Base-by-base conservation (phyloP, 2,888 invertebrate species). In the Lysandra coridon region DNA sequence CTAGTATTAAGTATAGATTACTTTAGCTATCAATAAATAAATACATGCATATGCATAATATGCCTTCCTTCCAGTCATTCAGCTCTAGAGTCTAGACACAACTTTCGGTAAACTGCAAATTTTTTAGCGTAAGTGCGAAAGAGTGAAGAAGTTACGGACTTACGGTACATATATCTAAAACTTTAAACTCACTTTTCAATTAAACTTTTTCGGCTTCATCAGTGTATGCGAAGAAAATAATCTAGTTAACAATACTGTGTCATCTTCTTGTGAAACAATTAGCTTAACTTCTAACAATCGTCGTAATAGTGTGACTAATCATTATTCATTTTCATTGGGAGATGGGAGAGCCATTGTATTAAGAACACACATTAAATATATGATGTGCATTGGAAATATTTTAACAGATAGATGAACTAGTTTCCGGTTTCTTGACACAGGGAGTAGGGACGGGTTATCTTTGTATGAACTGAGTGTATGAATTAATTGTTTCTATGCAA, bases 401-500 rank as follows among this genome's bases (percentile, higher is more conserved):
- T 23, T 12, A 33, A 69, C 14, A 33, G 69, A 69, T 69, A 53
- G 14, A 53, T 57, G 12, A 49, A 49, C n/a, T 12, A 30, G 33
- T 76, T 76, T 76, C 75, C 75, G 57, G 76, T 76, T 53, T 76
- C 76, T 57, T 57, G 57, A 57, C 76, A 76, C 57, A 14, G 76
- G 40, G 40, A 40, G 40, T 40, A 40, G 40, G 44, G 76, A 14
- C 6, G 76, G 44, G 76, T 76, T 76, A 76, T 76, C 76, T 76
- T 74, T 74, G 74, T 69, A 33, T 10, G 14, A 53, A 53, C 14
- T 53, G 53, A 14, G 14, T 53, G 53, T 53, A 64, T 62, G n/a
- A 64, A 64, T 30, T 12, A 30, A 12, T 64, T 3, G 12, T 64
- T 64, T 30, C 30, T 64, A 23, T 23, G 30, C 4, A 10, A 7